Conservation (phyloP, 2,113 vertebrate genomes). For the Alces alces region DNA sequence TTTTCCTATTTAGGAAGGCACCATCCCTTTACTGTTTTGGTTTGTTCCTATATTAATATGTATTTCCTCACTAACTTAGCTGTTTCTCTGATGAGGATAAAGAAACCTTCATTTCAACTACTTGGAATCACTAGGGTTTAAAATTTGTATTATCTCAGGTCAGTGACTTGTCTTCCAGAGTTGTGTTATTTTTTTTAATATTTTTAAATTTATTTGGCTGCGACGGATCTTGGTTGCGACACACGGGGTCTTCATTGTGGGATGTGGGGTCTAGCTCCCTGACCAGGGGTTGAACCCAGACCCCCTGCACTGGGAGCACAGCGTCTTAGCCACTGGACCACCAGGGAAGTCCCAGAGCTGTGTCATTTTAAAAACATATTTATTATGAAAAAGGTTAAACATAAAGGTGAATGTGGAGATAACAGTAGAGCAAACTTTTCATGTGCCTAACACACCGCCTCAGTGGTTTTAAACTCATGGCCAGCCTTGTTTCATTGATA, state of each 20-base stretch:
- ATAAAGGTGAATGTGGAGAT: background rate
- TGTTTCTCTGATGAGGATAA: background rate
- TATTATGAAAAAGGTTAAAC: background rate
- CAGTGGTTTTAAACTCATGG: background rate
- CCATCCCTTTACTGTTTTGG: background rate
- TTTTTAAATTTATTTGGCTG: background rate
- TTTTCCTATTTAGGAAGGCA: background rate
- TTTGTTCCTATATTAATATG: background rate
- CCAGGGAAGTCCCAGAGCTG: background rate
- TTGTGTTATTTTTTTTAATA: background rate
- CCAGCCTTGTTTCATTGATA: background rate
- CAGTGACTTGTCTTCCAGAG: background rate
- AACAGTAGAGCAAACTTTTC: background rate
- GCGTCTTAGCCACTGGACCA: background rate
- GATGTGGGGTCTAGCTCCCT: background rate
- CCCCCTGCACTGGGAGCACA: background rate
- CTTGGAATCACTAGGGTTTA: background rate
- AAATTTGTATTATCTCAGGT: background rate
- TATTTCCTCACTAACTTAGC: background rate
- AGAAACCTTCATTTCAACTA: background rate
- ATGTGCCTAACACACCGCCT: background rate
- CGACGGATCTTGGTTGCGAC: accelerated
- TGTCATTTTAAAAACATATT: background rate
- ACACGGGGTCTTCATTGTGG: accelerated
- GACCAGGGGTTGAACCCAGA: background rate